These are phyloP conservation scores for Volucella inanis DNA, from an alignment of 2,888 invertebrate species.

Conservation along the genomic window DNA sequence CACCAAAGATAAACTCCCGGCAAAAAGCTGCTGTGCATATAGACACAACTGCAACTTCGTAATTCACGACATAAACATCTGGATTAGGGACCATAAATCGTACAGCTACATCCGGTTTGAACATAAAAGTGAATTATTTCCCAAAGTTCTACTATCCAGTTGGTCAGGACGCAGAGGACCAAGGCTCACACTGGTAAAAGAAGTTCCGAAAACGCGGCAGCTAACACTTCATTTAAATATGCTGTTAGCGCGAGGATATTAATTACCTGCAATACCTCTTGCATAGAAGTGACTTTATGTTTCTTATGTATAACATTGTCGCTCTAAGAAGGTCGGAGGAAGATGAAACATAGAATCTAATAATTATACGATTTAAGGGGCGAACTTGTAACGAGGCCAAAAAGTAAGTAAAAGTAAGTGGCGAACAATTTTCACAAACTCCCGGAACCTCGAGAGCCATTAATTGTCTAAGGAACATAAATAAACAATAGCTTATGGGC, in stretches of 20 bases:
- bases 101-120: slow-evolving; percentile 21
- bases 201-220: slow-evolving; percentile 4
- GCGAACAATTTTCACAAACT: slow-evolving; percentile 30
- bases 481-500: too few relatives aligned
- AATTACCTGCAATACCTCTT: slow-evolving; percentile 47
- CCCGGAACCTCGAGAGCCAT: not conserved
- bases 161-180: not conserved
- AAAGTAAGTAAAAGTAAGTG: slow-evolving; percentile 23
- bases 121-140: slow-evolving; percentile 61
- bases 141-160: slow-evolving; percentile 16
- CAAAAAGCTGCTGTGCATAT: not conserved
- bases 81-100: slow-evolving; percentile 64
- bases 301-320: slow-evolving; percentile 2
- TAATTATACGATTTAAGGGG: slow-evolving; percentile 23
- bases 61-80: slow-evolving; percentile 65
- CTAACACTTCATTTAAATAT: slow-evolving; percentile 58
- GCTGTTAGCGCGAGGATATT: slow-evolving; percentile 52
- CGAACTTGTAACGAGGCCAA: slow-evolving; percentile 1
- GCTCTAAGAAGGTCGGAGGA: slow-evolving; percentile 1
- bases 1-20: too few relatives aligned
- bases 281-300: slow-evolving; percentile 24
- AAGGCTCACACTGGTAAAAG: too few relatives aligned
- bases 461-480: not conserved
- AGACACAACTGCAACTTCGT: slow-evolving; percentile 30
- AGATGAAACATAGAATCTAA: slow-evolving; percentile 25